These are phyloP conservation scores for Ophiodon elongatus DNA, from an alignment of 2,113 vertebrate species.

Conservation along the genomic window DNA sequence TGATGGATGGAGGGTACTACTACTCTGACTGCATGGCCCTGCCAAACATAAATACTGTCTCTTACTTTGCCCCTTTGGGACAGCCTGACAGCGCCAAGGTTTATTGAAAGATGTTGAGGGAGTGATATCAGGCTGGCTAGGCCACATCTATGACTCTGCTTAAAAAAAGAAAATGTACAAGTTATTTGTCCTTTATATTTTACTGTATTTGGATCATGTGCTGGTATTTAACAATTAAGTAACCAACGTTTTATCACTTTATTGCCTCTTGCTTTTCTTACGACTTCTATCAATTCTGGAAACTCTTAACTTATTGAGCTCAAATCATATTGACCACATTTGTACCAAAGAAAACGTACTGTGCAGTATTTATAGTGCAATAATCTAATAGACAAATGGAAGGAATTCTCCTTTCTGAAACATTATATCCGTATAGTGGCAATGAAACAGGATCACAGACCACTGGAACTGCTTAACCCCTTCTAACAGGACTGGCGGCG, in stretches of 20 bases:
- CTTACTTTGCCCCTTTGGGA: conserved; percentile 41
- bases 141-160: neutral
- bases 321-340: neutral
- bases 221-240: neutral
- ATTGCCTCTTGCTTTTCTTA: conserved; percentile 11
- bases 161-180: neutral
- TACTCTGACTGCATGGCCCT: conserved; percentile 37
- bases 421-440: conserved; percentile 10
- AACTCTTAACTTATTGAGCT: conserved; percentile 11
- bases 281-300: conserved; percentile 33
- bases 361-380: neutral
- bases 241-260: neutral
- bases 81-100: conserved; percentile 36
- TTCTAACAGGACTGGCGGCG: conserved; percentile 39
- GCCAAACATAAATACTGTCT: conserved; percentile 54
- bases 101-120: conserved; percentile 27
- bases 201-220: neutral
- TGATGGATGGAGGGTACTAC: conserved; percentile 61
- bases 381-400: conserved; percentile 26
- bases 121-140: conserved; percentile 3
- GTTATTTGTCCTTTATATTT: neutral
- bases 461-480: conserved; percentile 56
- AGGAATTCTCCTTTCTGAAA: conserved; percentile 19
- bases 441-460: conserved; percentile 28
- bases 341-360: neutral